Evolutionary conservation across 2,113 vertebrate genomes (phyloP).

Genomic region (Hipposideros armiger): DNA sequence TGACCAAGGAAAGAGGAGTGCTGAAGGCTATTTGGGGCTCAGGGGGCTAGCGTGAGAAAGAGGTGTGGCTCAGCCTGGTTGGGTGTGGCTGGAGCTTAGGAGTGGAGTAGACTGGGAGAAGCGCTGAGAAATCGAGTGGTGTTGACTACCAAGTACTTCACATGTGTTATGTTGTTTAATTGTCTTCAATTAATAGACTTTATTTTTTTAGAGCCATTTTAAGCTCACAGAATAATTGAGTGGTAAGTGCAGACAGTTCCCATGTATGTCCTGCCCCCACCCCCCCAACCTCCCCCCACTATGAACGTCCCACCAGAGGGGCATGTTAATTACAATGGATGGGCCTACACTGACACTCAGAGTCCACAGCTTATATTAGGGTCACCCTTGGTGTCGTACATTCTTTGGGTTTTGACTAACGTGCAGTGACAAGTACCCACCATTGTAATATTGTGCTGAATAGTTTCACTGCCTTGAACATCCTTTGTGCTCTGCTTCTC

Average conservation of each 20-base stretch:
- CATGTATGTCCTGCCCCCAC: no score
- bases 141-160: not conserved
- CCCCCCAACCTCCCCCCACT: not conserved
- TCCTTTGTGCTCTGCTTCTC: not conserved
- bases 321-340: not conserved
- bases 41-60: not conserved
- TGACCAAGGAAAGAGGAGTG: not conserved
- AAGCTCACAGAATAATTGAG: not conserved
- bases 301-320: not conserved
- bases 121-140: not conserved
- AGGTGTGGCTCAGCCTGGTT: not conserved
- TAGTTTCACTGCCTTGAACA: not conserved
- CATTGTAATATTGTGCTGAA: not conserved
- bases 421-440: not conserved
- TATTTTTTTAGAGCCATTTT: not conserved
- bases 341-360: not conserved
- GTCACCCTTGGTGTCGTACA: not conserved
- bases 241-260: not conserved
- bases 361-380: not conserved
- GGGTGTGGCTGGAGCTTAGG: not conserved
- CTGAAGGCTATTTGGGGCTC: not conserved
- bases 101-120: no score
- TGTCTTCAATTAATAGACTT: conserved; percentile 1
- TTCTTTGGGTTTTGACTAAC: not conserved
- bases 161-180: not conserved